These are phyloP conservation scores for Saiga tatarica DNA, from an alignment of 2,113 vertebrate species.

Conservation along the genomic window DNA sequence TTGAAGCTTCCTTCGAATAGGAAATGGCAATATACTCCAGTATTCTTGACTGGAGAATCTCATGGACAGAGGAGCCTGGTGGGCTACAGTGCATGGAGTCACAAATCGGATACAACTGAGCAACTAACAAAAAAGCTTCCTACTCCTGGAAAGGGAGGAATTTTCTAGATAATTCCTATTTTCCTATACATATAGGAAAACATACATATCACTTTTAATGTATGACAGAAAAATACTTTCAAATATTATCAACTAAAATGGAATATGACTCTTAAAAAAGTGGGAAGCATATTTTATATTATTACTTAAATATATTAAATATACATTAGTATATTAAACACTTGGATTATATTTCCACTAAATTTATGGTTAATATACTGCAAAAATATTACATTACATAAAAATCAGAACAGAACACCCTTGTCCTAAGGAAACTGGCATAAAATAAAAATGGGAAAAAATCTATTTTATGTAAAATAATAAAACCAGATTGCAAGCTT, in stretches of 20 bases:
- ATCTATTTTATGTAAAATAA: background rate
- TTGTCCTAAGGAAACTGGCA: background rate
- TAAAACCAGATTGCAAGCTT: background rate
- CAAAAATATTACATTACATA: background rate
- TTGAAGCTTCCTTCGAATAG: background rate
- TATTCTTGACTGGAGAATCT: background rate
- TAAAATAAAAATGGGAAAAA: background rate
- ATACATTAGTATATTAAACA: background rate
- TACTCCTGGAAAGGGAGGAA: background rate
- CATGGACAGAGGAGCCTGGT: background rate
- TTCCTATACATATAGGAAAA: background rate
- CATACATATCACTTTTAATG: background rate
- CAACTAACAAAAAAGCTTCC: background rate
- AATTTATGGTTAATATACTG: background rate
- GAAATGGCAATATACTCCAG: background rate
- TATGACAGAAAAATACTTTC: background rate
- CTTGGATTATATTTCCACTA: conserved; percentile 6
- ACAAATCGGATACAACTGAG: background rate
- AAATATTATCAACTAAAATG: background rate
- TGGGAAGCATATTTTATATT: background rate
- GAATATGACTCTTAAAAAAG: background rate
- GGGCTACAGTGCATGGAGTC: background rate
- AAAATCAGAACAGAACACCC: background rate
- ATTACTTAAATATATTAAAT: background rate
- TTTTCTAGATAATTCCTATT: background rate